Base-by-base conservation (phyloP, 2,888 invertebrate species). In the Ophion costatus region DNA sequence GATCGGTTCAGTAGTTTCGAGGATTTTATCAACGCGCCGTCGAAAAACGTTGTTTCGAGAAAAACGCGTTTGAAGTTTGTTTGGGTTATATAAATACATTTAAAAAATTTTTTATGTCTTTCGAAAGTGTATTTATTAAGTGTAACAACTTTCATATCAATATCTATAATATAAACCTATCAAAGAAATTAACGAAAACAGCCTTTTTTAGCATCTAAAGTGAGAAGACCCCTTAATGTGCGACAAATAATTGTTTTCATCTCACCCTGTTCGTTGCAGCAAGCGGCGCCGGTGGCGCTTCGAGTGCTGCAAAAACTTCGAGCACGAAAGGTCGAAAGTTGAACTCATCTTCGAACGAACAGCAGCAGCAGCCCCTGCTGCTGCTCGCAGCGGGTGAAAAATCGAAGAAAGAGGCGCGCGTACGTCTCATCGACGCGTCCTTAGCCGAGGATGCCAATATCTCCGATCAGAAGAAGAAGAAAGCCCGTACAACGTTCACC, bases 401-500 rank as follows among this genome's bases (percentile, higher is more conserved):
- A 69, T 83, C 85, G 73, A 85, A 85, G 77, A 85, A 85, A 73
- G 85, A 85, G 69, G 70, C 67, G n/a, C 82, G 82, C 14, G 73
- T 85, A 74, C 82, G 85, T 7, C 63, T 83, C 24, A 45, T 45
- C 45, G 45, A 45, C 45, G 80, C 80, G 7, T 83, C 85, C 14
- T 76, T 85, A 86, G 94, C 94, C 9, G 96, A 95, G 87, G 94
- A 95, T 84, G 94, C 95, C 87, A 94, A 94, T 87, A 80, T 88
- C 76, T 90, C 92, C 82, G 95, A 95, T 88, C 94, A 94, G 86
- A 96, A 96, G 91, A 96, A 96, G 93, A 97, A 97, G 94, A 99
- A 98, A 93, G 98, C 98, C 0, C 94, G 98, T 85, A 98, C 98
- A 33, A 98, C 98, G 29, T 99, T 99, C 95, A 98, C 98, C 0